Base-by-base conservation (phyloP, 2,797 vertebrate genomes). In the Netta rufina region DNA sequence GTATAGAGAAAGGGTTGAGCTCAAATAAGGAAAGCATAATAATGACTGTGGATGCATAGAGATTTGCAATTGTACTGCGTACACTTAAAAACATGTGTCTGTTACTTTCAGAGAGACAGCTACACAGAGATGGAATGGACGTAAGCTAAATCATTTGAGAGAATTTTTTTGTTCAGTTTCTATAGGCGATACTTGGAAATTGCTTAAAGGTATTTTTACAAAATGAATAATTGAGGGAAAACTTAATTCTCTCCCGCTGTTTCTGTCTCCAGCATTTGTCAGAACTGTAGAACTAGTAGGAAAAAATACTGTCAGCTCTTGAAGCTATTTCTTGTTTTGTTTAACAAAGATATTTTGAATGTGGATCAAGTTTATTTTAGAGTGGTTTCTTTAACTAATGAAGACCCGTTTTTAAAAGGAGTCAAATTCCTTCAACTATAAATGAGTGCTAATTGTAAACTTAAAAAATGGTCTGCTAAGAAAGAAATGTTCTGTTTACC, bases 251-350 rank as follows among this genome's bases (percentile, higher is more conserved):
- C 45, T 92, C 85, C 77, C 84, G 70, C 90, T 95, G 74, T 90
- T 91, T 85, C 53, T 73, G 54, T 93, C 84, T 91, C 14, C 43
- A 88, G 62, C 74, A 62, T 91, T 53, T 84, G 30, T 93, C 88
- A 73, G 91, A 91, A 84, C 70, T 91, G 73, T 77, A 81, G 49
- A 91, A 76, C 16, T 66, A 56, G 66, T 81, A 90, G 49, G 69
- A 54, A 71, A 39, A 71, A 71, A 54, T 39, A 54, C 45, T 95
- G 70, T 89, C 49, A 28, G 53, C 93, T 93, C 91, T 94, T 78
- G 64, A 93, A 96, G 57, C 85, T 84, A 79, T 95, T 95, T 84
- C 86, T 95, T 93, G 74, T 82, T 93, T 93, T 84, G 67, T 87
- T 92, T 96, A 92, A 84, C 49, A 85, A 54, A 56, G 39, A 21